Percentiles rank a stretch among this genome's conserved stretches.
phyloP scores from a whole-genome alignment of 2,113 vertebrate genomes.

The Dasyornis broadbenti region DNA sequence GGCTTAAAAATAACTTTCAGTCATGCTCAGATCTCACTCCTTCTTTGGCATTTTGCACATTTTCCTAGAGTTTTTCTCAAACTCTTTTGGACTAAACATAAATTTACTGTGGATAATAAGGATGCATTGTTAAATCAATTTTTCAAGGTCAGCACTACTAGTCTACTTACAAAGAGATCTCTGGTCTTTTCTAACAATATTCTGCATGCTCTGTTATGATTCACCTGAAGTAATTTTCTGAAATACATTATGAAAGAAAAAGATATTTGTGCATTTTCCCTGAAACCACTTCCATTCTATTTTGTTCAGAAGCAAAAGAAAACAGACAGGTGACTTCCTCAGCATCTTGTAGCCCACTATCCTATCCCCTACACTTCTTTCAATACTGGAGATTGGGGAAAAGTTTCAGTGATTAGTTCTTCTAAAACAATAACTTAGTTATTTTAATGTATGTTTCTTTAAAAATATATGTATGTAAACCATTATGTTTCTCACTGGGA shows the following conservation, averaged over 20 bases:
- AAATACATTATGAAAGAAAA: neutral
- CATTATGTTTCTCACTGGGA: neutral
- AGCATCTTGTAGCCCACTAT: neutral
- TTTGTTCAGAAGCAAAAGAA: neutral
- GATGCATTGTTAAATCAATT: neutral
- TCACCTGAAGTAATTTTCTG: neutral
- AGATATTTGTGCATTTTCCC: neutral
- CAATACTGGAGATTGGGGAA: neutral
- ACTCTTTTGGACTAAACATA: neutral
- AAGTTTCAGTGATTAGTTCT: neutral
- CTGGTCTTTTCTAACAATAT: neutral
- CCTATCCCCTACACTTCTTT: neutral
- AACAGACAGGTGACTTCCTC: neutral
- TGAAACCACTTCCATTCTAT: neutral
- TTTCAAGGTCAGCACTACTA: neutral
- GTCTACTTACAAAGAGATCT: neutral
- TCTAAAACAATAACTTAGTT: neutral
- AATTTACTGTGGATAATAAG: neutral
- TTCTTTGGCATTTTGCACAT: neutral
- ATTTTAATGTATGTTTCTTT: neutral
- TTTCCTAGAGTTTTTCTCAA: neutral
- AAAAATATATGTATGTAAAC: neutral
- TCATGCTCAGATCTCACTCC: neutral
- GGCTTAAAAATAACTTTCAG: neutral
- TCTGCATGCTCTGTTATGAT: neutral